phyloP scores from a whole-genome alignment of 2,113 vertebrate genomes.

The Lonchura striata region DNA sequence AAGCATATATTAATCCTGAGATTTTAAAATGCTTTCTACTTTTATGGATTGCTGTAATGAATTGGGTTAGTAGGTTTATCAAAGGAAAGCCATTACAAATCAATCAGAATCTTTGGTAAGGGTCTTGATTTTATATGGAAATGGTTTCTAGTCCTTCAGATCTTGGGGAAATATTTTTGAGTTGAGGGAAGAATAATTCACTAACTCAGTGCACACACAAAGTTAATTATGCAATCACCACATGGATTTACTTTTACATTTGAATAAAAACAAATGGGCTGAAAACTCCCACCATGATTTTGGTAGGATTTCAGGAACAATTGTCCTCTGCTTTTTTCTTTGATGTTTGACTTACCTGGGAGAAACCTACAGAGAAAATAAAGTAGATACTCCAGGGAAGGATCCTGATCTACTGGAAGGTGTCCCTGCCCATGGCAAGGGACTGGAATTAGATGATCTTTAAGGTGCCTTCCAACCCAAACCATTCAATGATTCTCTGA shows the following conservation, averaged over 20 bases:
- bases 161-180: background rate
- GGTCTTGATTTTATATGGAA: background rate
- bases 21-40: background rate
- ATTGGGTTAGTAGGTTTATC: background rate
- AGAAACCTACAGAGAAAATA: background rate
- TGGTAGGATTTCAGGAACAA: background rate
- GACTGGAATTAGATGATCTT: background rate
- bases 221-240: background rate
- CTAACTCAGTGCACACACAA: background rate
- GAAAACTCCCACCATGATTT: background rate
- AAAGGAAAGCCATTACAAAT: background rate
- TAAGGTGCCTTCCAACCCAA: background rate
- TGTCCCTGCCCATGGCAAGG: background rate
- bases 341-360: background rate
- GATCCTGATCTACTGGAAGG: background rate
- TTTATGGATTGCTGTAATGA: background rate
- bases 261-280: background rate
- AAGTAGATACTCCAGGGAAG: fast-evolving
- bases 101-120: background rate
- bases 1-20: background rate
- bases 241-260: background rate
- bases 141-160: background rate
- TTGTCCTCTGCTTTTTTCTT: background rate
- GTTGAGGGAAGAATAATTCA: background rate
- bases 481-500: background rate